These are phyloP conservation scores for Aplochiton taeniatus DNA, from an alignment of 2,797 vertebrate genomes.

Conservation along the genomic window DNA sequence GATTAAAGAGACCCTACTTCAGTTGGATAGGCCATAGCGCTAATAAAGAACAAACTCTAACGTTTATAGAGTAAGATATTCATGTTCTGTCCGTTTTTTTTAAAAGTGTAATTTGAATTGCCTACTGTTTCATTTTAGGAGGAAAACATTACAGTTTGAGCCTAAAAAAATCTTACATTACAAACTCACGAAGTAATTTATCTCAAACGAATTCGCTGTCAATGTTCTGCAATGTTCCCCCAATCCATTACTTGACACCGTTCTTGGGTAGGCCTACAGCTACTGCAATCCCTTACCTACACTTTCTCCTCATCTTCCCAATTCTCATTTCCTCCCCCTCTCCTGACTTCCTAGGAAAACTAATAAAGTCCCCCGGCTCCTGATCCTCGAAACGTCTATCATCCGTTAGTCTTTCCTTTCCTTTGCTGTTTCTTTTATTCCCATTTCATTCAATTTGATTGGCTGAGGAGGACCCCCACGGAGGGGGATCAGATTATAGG, in stretches of 20 bases:
- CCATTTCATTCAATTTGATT: slow-evolving; percentile 33
- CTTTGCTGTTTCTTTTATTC: slow-evolving; percentile 33
- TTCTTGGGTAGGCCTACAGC: too few relatives aligned
- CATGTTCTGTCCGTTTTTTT: too few relatives aligned
- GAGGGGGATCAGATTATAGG: slow-evolving; percentile 26
- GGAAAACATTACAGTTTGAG: too few relatives aligned
- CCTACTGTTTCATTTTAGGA: too few relatives aligned
- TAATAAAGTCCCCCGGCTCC: slow-evolving; percentile 52
- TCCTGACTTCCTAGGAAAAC: slow-evolving; percentile 49
- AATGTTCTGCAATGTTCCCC: too few relatives aligned
- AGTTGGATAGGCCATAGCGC: neutral
- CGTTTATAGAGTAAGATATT: neutral
- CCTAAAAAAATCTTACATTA: too few relatives aligned
- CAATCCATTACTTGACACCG: too few relatives aligned
- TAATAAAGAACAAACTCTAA: neutral
- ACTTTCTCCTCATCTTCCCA: neutral
- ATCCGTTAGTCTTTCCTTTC: neutral
- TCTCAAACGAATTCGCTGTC: too few relatives aligned
- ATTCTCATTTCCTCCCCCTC: neutral
- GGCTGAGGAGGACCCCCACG: slow-evolving; percentile 17
- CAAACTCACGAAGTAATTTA: too few relatives aligned
- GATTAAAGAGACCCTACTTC: slow-evolving; percentile 26
- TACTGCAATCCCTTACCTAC: neutral
- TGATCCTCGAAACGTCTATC: slow-evolving; percentile 28
- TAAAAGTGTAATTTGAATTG: neutral